These are phyloP conservation scores for Alauda arvensis DNA, from an alignment of 2,797 vertebrate genomes.

Conservation along the genomic window DNA sequence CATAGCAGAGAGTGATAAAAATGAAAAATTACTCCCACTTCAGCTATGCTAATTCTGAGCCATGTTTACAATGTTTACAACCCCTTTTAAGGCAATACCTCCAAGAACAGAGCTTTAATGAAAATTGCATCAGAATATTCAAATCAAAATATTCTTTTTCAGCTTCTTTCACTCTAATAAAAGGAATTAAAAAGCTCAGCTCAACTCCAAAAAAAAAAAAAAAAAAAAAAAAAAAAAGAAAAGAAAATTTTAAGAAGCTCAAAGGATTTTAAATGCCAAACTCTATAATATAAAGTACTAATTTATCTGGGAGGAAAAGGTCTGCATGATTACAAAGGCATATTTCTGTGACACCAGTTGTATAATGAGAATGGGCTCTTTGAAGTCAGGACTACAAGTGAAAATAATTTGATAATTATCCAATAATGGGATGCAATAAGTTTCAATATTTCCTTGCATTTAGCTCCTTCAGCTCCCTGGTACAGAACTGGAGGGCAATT, in stretches of 20 bases:
- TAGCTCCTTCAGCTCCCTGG: neutral
- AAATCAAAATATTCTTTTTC: neutral
- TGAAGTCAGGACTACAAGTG: neutral
- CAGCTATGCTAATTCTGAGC: conserved; percentile 53
- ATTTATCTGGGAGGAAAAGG: neutral
- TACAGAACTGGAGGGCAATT: neutral
- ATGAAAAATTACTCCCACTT: conserved; percentile 58
- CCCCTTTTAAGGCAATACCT: conserved; percentile 20
- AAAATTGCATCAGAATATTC: neutral
- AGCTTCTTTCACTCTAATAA: neutral
- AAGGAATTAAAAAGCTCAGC: neutral
- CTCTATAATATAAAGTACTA: neutral
- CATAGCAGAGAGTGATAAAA: conserved; percentile 62
- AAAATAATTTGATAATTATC: neutral
- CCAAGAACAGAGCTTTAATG: conserved; percentile 15
- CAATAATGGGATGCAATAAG: neutral
- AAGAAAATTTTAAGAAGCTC: neutral
- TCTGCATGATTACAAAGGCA: neutral
- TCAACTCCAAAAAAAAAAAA: neutral
- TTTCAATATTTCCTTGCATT: neutral
- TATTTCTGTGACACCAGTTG: neutral
- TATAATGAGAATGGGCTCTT: neutral
- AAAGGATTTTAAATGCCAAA: neutral
- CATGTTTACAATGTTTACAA: conserved; percentile 37
- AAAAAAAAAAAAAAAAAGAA: neutral